These are phyloP conservation scores for Ceratothoa steindachneri DNA, from an alignment of 2,888 invertebrate species.

Conservation along the genomic window DNA sequence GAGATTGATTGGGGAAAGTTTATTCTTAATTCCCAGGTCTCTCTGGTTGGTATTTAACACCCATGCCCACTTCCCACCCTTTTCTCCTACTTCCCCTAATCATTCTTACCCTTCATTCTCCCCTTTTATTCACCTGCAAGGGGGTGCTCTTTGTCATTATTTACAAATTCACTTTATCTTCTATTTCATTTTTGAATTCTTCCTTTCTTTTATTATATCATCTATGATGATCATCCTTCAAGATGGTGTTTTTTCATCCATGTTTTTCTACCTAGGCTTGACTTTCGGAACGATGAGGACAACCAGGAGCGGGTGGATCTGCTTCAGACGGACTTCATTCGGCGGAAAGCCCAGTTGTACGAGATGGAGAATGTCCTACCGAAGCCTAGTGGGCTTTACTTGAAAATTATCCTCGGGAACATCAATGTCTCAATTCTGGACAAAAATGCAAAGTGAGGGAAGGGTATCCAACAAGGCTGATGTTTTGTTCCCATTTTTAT, in stretches of 20 bases:
- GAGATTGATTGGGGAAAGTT: too few relatives aligned
- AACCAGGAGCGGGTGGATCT: conserved; percentile 58
- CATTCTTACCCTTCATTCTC: too few relatives aligned
- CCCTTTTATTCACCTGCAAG: too few relatives aligned
- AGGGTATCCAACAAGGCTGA: neutral
- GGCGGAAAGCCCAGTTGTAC: too few relatives aligned
- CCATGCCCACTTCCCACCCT: too few relatives aligned
- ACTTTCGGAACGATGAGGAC: conserved; percentile 65
- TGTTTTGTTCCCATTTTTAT: neutral
- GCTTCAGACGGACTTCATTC: conserved; percentile 72
- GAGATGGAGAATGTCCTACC: conserved; percentile 91
- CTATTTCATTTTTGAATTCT: neutral
- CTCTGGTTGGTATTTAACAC: too few relatives aligned
- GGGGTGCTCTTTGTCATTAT: neutral
- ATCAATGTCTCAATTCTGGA: conserved; percentile 96
- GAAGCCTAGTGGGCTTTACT: conserved; percentile 82
- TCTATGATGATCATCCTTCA: neutral
- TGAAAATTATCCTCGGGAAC: conserved; percentile 91
- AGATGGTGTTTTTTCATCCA: neutral
- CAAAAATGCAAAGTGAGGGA: conserved; percentile 81
- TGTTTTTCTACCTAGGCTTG: conserved; percentile 57
- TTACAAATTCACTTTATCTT: neutral
- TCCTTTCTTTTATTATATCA: neutral
- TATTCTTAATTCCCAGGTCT: too few relatives aligned
- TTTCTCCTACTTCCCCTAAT: too few relatives aligned